Percentiles rank a stretch among this genome's conserved stretches.
Conservation (phyloP, 2,888 invertebrate genomes). For the Monoplex corrugatus region DNA sequence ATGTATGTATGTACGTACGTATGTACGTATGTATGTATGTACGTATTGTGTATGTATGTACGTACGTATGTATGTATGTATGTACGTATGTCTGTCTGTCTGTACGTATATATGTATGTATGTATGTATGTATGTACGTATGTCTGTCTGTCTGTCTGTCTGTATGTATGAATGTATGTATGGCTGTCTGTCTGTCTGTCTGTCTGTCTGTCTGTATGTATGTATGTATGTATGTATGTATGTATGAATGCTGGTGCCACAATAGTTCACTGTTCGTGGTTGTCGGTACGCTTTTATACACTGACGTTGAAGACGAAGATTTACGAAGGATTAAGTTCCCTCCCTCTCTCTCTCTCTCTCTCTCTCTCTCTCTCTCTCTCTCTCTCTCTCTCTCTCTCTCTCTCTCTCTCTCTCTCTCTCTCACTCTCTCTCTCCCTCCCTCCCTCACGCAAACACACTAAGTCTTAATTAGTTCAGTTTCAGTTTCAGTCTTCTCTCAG, state of each 20-base stretch:
- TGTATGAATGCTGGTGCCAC: no score
- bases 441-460: background rate
- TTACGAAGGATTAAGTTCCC: no score
- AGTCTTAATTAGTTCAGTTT: no score
- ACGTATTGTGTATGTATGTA: background rate
- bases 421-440: background rate
- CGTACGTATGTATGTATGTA: background rate
- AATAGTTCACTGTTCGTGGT: no score
- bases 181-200: background rate
- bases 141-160: background rate
- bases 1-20: background rate
- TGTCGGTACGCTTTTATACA: no score
- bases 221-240: no score
- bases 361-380: background rate
- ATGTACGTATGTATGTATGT: background rate
- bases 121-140: background rate
- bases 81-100: background rate
- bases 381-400: slow-evolving; percentile 15
- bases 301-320: no score
- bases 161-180: background rate
- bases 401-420: background rate
- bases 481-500: no score
- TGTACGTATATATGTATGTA: background rate
- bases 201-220: no score
- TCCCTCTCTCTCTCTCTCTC: background rate